These are phyloP conservation scores for Drosophila auraria DNA, from an alignment of 1,140 invertebrate species.

Conservation along the genomic window DNA sequence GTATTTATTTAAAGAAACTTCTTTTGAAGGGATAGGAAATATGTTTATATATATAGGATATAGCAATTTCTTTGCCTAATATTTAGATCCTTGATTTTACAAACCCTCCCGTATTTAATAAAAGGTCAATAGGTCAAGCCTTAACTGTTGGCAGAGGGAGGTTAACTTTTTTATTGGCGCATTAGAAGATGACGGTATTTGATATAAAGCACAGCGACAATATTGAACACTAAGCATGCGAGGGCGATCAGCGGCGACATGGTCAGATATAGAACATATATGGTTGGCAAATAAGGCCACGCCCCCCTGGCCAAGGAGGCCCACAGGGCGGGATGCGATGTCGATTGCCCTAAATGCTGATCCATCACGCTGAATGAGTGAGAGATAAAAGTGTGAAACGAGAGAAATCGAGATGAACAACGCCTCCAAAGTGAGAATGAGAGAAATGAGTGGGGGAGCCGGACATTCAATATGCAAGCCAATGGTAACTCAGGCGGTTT, in stretches of 20 bases:
- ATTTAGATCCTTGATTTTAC: not conserved
- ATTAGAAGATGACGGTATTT: conserved; percentile 76
- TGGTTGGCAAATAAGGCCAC: conserved; percentile 77
- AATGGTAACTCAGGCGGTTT: not conserved
- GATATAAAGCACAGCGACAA: conserved; percentile 74
- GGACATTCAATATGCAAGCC: conserved; percentile 37
- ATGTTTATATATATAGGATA: not conserved
- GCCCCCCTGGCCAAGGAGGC: conserved; percentile 73
- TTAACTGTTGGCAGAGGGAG: not conserved
- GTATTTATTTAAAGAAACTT: not conserved
- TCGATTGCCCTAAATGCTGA: conserved; percentile 63
- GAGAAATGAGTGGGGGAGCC: conserved; percentile 16
- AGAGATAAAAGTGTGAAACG: conserved; percentile 47
- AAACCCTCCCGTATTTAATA: not conserved
- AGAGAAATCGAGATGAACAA: conserved; percentile 35
- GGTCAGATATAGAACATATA: conserved; percentile 81
- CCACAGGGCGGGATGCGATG: conserved; percentile 54
- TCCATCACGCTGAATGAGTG: conserved; percentile 40
- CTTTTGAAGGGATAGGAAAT: not conserved
- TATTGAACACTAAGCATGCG: conserved; percentile 81
- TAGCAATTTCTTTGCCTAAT: not conserved
- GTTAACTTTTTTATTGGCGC: conserved; percentile 39
- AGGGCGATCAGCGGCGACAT: conserved; percentile 79
- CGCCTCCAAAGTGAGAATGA: conserved; percentile 20
- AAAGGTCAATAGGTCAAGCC: conserved; percentile 1